Conservation (phyloP, 2,113 vertebrate genomes). For the Dipodomys spectabilis region DNA sequence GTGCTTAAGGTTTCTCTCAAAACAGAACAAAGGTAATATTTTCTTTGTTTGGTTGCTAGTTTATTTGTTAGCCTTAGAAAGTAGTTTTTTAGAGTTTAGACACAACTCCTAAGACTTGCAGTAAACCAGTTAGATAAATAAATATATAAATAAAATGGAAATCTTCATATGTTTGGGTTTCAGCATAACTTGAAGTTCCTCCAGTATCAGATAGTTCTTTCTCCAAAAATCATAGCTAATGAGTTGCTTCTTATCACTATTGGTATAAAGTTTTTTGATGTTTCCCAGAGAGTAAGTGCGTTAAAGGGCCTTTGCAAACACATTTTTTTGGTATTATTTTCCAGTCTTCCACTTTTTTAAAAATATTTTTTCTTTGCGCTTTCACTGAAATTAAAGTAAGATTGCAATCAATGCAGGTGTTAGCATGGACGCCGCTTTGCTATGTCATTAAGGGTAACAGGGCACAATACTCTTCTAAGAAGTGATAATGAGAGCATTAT, state of each 20-base stretch:
- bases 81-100: neutral
- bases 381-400: neutral
- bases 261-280: neutral
- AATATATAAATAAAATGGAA: neutral
- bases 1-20: neutral
- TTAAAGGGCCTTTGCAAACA: neutral
- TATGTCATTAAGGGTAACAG: neutral
- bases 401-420: neutral
- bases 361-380: neutral
- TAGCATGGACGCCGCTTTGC: neutral
- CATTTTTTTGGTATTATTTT: neutral
- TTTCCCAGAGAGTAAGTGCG: neutral
- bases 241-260: neutral
- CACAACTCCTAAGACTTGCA: neutral
- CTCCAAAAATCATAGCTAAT: neutral
- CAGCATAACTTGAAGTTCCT: neutral
- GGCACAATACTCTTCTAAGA: constrained; percentile 60
- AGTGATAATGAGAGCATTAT: constrained; percentile 71
- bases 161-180: neutral
- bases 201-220: neutral
- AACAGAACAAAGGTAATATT: neutral
- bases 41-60: neutral
- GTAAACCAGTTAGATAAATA: neutral
- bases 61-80: constrained; percentile 34
- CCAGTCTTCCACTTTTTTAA: neutral